Evolutionary conservation across 1,140 invertebrate genomes (phyloP).

Genomic region (Cydia splendana): DNA sequence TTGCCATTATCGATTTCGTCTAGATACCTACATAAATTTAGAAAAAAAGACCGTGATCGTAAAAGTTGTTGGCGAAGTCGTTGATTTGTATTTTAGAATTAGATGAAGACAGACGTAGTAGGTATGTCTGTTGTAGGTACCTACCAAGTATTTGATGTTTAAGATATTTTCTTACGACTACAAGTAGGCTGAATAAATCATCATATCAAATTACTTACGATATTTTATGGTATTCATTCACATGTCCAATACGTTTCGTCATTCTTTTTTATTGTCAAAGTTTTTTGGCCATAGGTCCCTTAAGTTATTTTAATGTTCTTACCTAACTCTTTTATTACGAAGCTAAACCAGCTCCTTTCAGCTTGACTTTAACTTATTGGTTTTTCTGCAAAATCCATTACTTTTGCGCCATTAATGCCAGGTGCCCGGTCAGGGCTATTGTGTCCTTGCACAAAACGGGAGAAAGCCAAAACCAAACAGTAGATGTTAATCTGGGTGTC

Average conservation of each 20-base stretch:
- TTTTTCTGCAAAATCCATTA: slow-evolving; percentile 46
- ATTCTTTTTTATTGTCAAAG: slow-evolving; percentile 8
- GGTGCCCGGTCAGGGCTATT: slow-evolving; percentile 69
- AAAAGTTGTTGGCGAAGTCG: too few relatives aligned
- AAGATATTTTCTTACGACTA: neutral
- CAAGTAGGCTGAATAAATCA: neutral
- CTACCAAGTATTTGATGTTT: neutral
- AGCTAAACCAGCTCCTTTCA: slow-evolving; percentile 25
- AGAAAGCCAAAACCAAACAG: slow-evolving; percentile 69
- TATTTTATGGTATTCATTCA: neutral
- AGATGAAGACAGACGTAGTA: too few relatives aligned
- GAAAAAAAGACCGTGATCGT: too few relatives aligned
- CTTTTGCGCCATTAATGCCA: slow-evolving; percentile 62
- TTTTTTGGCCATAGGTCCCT: neutral
- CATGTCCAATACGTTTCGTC: neutral
- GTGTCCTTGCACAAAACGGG: slow-evolving; percentile 76
- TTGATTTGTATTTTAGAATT: neutral
- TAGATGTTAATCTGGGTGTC: slow-evolving; percentile 78
- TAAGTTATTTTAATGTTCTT: slow-evolving; percentile 4
- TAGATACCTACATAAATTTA: too few relatives aligned
- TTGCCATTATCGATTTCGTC: too few relatives aligned
- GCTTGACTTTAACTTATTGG: slow-evolving; percentile 28
- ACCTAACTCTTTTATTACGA: slow-evolving; percentile 30
- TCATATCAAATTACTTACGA: neutral
- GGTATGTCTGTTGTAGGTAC: too few relatives aligned